These are phyloP conservation scores for Saturnia pavonia DNA, from an alignment of 2,888 invertebrate species.

Conservation along the genomic window DNA sequence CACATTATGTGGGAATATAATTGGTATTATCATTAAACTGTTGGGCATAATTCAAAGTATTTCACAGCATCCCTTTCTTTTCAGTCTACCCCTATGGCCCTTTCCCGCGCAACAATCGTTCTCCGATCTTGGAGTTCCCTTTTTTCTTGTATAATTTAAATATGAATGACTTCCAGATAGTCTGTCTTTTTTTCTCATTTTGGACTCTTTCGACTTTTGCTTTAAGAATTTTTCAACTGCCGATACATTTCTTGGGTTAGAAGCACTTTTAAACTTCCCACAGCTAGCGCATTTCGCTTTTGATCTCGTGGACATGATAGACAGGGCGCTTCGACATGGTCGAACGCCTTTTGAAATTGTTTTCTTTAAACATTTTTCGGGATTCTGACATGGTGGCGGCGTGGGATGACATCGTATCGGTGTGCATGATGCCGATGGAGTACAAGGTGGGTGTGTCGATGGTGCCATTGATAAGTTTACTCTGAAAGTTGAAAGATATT, in stretches of 20 bases:
- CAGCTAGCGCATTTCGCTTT: conserved; percentile 55
- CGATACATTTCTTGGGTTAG: conserved; percentile 40
- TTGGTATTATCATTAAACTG: background rate
- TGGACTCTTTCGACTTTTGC: conserved; percentile 55
- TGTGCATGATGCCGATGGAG: conserved; percentile 63
- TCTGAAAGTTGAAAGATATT: conserved; percentile 39
- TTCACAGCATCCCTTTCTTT: conserved; percentile 37
- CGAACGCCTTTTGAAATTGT: conserved; percentile 54
- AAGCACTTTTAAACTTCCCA: conserved; percentile 44
- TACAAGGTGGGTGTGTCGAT: conserved; percentile 66
- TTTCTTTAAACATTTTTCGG: conserved; percentile 61
- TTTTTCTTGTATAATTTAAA: conserved; percentile 46
- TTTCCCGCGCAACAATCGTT: conserved; percentile 61
- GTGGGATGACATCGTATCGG: conserved; percentile 67
- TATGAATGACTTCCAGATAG: conserved; percentile 52
- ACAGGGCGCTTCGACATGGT: conserved; percentile 67
- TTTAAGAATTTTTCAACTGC: conserved; percentile 54
- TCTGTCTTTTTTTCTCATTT: conserved; percentile 55
- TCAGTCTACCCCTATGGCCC: conserved; percentile 65
- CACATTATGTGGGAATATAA: background rate
- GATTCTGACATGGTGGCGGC: conserved; percentile 61
- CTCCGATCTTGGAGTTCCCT: conserved; percentile 40
- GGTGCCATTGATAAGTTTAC: conserved; percentile 52
- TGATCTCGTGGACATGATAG: conserved; percentile 63
- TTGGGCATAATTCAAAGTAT: conserved; percentile 38